Base-by-base conservation (phyloP, 2,888 invertebrate genomes). In the Tipula confusa region DNA sequence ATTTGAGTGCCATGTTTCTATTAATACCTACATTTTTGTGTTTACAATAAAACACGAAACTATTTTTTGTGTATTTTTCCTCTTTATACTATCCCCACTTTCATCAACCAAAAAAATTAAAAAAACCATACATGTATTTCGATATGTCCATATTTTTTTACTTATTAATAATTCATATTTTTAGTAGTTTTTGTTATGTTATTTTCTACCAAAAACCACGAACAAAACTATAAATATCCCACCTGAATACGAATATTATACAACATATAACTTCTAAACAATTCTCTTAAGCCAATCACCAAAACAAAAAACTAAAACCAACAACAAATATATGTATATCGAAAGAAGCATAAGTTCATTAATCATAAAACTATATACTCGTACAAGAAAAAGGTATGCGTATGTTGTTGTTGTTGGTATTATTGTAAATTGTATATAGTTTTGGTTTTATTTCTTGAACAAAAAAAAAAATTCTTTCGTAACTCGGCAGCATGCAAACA, bases 401-500 rank as follows among this genome's bases (percentile, higher is more conserved):
- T 64, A 24, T 33, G 7, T 64, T 18, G 24, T 64, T 24, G 64
- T 64, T 64, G 64, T 43, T 43, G 43, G 9, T 9, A 13, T 43
- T 43, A n/a, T 43, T n/a, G n/a, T n/a, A n/a, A n/a, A n/a, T n/a
- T n/a, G n/a, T 33, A 33, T 64, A 24, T 64, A 9, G 64, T 24
- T 64, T 36, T 15, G n/a, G 43, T 43, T n/a, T 64, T 64, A 64
- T 7, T 64, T 24, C 64, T 64, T 64, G 64, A 24, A 64, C 64
- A 64, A 64, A 64, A 64, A 18, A 24, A 64, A 64, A 64, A 64
- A 64, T 64, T 64, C 64, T 64, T 64, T 64, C 64, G 64, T 64
- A 64, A 64, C 64, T 64, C 64, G 64, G 64, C 64, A 64, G 64
- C 64, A 64, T 64, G 64, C 64, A 64, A 64, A 64, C 64, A 64